Evolutionary conservation across 2,113 vertebrate genomes (phyloP).

Genomic region (Ovis canadensis): DNA sequence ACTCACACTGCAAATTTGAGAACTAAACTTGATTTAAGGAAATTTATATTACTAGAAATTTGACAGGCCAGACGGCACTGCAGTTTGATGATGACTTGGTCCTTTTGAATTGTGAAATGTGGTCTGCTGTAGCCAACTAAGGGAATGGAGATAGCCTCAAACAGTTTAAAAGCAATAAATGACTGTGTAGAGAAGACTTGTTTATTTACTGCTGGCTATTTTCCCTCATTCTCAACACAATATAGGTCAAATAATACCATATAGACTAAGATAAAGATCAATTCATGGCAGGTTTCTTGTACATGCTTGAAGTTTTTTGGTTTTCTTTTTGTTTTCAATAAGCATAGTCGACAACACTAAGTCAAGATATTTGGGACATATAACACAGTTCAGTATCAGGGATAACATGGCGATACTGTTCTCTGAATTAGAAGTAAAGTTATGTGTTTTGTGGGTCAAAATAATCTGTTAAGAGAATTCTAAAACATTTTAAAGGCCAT

Average conservation of each 20-base stretch:
- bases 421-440: constrained; percentile 4
- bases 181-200: not conserved
- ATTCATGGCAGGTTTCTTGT: not conserved
- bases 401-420: not conserved
- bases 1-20: not conserved
- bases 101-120: not conserved
- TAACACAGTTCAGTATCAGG: not conserved
- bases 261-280: not conserved
- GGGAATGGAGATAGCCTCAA: not conserved
- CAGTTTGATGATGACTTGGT: not conserved
- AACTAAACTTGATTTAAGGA: not conserved
- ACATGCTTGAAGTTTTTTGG: not conserved
- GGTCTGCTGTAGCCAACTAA: not conserved
- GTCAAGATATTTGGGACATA: not conserved
- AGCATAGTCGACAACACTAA: not conserved
- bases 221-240: not conserved
- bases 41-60: not conserved
- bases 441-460: not conserved
- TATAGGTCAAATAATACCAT: not conserved
- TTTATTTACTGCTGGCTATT: constrained; percentile 1
- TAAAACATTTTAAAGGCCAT: not conserved
- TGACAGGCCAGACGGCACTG: not conserved
- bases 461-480: not conserved
- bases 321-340: not conserved
- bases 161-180: not conserved